Evolutionary conservation across 2,888 invertebrate genomes (phyloP), one percentile per base, ranked within the genome.

Genomic region (Epinotia bilunana): DNA sequence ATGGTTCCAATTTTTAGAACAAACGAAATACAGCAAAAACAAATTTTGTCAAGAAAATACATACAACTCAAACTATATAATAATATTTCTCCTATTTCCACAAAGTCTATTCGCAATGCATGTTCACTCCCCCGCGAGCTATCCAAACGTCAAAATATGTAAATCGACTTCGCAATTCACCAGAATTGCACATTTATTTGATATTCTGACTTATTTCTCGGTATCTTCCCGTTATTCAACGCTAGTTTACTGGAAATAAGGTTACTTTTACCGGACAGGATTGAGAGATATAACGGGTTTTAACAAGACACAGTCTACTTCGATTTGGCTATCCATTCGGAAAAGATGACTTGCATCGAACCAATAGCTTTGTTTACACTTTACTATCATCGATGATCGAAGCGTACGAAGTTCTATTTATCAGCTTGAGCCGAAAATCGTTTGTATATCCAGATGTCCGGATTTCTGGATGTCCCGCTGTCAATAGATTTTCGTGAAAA

Each of bases 181-280:
- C 18, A 61, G 61, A 61, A 57, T 55, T 43, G 72, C 57, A 64
- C 57, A 72, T 72, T 64, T 72, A 72, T 72, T 63, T 58, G 72
- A 64, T 57, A 72, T 72, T 64, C 28, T 63, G 57, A 72, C 64
- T 43, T 39, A 72, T 62, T 18, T 3, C 5, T 33, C 33, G n/a
- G 16, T 33, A 33, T 33, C 16, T 61, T 33, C 2, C 1, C 28
- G 61, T 61, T 33, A n/a, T 33, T 61, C 16, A 28, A 33, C n/a
- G 13, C 16, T 33, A 33, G 33, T 33, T 0, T n/a, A 28, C 9
- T 7, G 16, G 13, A 7, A 28, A n/a, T 33, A 61, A 33, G 61
- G 33, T 33, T 33, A 33, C 28, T 28, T 28, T 60, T 60, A 13
- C 3, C 4, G 0, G 20, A 23, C 2, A 2, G 0, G 6, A 1